Evolutionary conservation across 2,113 vertebrate genomes (phyloP), one percentile per base, ranked within the genome.

Genomic region (Tupaia tana): DNA sequence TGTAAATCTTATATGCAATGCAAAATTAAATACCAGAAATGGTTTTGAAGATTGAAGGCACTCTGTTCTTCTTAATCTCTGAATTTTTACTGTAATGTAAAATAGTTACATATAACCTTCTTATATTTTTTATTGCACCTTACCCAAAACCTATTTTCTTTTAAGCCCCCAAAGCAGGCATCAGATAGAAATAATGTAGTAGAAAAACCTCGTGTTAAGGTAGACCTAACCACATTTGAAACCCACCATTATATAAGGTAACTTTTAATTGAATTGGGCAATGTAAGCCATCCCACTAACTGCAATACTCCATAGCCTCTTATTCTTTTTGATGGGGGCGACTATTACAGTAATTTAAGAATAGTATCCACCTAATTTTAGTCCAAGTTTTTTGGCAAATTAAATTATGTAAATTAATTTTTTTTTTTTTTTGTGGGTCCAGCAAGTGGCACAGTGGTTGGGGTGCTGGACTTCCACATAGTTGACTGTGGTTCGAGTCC

Each of bases 211-310:
- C 43, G 43, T 43, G 43, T 43, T 43, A 43, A 61, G 3, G 34
- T 80, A 81, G 88, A 74, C 59, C 7, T 75, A 67, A 89, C 73
- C 31, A 75, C 6, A 66, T 20, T 20, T 73, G 74, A 93, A 54
- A 52, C 7, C 6, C 4, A 82, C 11, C 6, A 59, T 34, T 34
- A 58, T 22, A 56, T 6, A 92, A 79, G 10, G 25, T 43, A 87
- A 54, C 11, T 86, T 77, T 75, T 83, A 29, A 43, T 70, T 25
- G 71, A 91, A 52, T 77, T 70, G 79, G 29, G 82, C 95, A 86
- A 66, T 61, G 4, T 91, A 56, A 84, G 9, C 9, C 27, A 54
- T 82, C 4, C 34, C 2, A 14, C 6, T 73, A 74, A 82, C 2
- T 6, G 7, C 34, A 83, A 3, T 54, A 69, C 1, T 80, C 61